phyloP scores from a whole-genome alignment of 2,888 invertebrate genomes.

The Brenthis daphne region DNA sequence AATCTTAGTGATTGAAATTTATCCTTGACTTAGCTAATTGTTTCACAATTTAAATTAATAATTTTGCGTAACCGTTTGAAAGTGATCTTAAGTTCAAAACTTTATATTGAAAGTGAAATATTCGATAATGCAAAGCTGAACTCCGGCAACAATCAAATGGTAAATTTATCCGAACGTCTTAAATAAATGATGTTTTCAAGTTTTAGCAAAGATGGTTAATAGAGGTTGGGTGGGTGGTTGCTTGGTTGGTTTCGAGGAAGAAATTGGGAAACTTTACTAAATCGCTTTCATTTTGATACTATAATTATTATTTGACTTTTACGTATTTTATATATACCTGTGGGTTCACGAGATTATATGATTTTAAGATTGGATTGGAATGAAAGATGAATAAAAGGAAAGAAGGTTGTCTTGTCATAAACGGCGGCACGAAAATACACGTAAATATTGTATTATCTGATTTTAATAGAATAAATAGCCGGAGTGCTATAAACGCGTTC shows the following conservation, averaged over 20 bases:
- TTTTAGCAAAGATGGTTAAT: not conserved
- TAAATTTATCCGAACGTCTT: not conserved
- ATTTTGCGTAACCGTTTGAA: conserved; percentile 5
- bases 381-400: no score
- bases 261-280: conserved; percentile 9
- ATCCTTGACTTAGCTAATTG: not conserved
- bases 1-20: no score
- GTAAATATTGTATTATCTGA: no score
- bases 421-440: no score
- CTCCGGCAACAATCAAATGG: conserved; percentile 9
- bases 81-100: conserved; percentile 8
- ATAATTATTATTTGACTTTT: no score
- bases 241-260: not conserved
- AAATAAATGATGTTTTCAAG: conserved; percentile 9
- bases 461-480: no score
- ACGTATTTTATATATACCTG: no score
- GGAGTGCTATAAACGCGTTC: no score
- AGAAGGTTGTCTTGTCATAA: no score
- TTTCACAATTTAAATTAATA: conserved; percentile 5
- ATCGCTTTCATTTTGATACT: not conserved
- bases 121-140: conserved; percentile 10
- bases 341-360: no score
- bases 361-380: no score
- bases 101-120: conserved; percentile 8
- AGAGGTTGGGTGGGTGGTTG: not conserved